These are phyloP conservation scores for Chymomyza caudatula DNA, from an alignment of 2,888 invertebrate species.

Conservation along the genomic window DNA sequence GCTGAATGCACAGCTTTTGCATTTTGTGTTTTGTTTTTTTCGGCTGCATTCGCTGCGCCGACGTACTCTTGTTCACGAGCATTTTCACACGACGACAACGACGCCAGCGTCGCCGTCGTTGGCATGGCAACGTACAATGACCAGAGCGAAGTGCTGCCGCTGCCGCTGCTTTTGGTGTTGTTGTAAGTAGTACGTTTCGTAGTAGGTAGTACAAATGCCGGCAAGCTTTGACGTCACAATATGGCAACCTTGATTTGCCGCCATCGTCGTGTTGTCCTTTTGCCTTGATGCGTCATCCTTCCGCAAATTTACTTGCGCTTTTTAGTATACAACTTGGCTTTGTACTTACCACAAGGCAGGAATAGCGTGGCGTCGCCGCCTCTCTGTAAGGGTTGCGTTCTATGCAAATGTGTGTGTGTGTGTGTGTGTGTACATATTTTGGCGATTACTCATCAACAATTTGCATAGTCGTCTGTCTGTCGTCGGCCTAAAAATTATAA, in stretches of 20 bases:
- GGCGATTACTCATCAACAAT: conserved; percentile 57
- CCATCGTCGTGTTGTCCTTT: conserved; percentile 29
- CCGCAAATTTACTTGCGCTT: conserved; percentile 65
- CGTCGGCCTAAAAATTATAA: conserved; percentile 12
- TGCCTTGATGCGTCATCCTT: conserved; percentile 55
- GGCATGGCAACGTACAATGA: conserved; percentile 69
- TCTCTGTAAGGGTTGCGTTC: conserved; percentile 49
- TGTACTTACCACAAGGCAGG: conserved; percentile 29
- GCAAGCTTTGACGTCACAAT: not conserved
- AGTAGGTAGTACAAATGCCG: conserved; percentile 3
- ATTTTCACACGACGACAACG: not conserved
- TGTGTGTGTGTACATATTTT: conserved; percentile 39
- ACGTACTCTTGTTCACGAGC: conserved; percentile 39
- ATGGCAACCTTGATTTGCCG: conserved; percentile 6
- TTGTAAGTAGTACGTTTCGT: conserved; percentile 13
- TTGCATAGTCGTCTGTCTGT: conserved; percentile 31
- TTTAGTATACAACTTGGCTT: conserved; percentile 11
- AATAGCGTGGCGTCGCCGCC: conserved; percentile 38
- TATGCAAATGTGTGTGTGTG: conserved; percentile 11
- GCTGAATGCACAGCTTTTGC: not conserved
- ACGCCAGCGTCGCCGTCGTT: conserved; percentile 33
- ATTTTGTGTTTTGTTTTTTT: conserved; percentile 24
- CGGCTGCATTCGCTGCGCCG: conserved; percentile 58
- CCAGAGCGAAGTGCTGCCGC: conserved; percentile 36
- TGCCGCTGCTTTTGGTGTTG: conserved; percentile 31